phyloP scores from a whole-genome alignment of 2,888 invertebrate species.

The Quadroppia sp. region DNA sequence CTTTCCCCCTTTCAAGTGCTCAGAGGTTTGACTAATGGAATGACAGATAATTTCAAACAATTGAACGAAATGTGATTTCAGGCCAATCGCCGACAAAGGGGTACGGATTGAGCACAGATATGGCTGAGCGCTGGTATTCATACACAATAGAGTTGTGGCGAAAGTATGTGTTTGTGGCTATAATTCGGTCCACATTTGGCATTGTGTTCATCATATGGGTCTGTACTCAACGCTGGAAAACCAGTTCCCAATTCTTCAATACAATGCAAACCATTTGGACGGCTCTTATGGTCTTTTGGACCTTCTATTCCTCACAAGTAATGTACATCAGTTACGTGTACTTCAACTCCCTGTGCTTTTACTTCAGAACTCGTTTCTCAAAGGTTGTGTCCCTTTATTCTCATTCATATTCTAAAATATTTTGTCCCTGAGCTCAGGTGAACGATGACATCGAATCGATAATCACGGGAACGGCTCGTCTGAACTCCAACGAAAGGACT shows the following conservation, averaged over 20 bases:
- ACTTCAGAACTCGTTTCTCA: conserved; percentile 34
- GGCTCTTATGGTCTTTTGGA: conserved; percentile 16
- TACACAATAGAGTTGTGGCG: conserved; percentile 35
- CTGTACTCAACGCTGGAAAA: conserved; percentile 35
- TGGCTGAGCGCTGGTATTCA: conserved; percentile 29
- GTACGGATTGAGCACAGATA: conserved; percentile 13
- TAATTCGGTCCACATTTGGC: background rate
- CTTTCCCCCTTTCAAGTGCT: conserved; percentile 32
- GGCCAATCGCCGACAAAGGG: conserved; percentile 25
- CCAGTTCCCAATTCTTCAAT: conserved; percentile 12
- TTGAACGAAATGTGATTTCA: background rate
- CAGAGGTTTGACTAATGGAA: background rate
- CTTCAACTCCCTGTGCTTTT: conserved; percentile 39
- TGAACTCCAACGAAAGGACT: conserved; percentile 34
- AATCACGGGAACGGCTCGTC: conserved; percentile 1
- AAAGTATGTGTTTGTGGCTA: background rate
- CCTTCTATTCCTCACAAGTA: background rate
- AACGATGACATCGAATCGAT: conserved; percentile 38
- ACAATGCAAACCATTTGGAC: conserved; percentile 27
- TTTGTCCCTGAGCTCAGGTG: conserved; percentile 17
- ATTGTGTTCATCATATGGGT: background rate
- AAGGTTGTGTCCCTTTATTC: conserved; percentile 12
- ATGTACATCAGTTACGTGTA: conserved; percentile 32
- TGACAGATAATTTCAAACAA: background rate
- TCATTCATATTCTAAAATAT: background rate